Evolutionary conservation across 2,113 vertebrate species (phyloP), one percentile per base, ranked within the genome.

Genomic region (Thalassoma bifasciatum): DNA sequence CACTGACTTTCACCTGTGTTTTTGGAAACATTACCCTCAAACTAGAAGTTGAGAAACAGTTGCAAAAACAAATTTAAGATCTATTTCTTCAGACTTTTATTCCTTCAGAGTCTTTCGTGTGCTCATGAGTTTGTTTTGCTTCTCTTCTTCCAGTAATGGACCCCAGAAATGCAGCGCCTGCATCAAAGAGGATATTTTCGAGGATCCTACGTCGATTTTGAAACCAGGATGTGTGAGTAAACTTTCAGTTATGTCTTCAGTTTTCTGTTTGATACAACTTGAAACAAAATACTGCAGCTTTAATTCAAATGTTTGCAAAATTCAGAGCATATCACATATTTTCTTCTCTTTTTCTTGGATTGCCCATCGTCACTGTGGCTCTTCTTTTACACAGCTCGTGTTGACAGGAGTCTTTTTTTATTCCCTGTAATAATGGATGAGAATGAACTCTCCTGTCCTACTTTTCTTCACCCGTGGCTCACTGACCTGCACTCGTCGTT

Each of bases 111-210:
- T 47, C 16, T 60, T n/a, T 61, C 1, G 40, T 58, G 1, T 34
- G 11, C 38, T 44, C 3, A 14, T 0, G 1, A 24, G 44, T 58
- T 14, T 50, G 8, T 24, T 3, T 58, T 78, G 30, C 86, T 10
- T 42, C 24, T 16, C 72, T 63, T 14, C 30, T 30, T 30, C 30
- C 82, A 99, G 98, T 82, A 94, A 94, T 11, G 97, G 98, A 47
- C 97, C 98, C 37, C 96, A 97, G 73, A 97, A 96, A 84, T 99
- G 98, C 53, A 95, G 94, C 11, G 97, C 96, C 54, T 99, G 98
- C 46, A 96, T 97, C 68, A 95, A 97, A 56, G 98, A 99, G 77
- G 97, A 97, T 23, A 96, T 99, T 49, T 99, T 96, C 1, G 98
- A 99, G 86, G 97, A 98, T 42, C 93, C 95, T 0, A 75, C 94